Base-by-base conservation (phyloP, 1,140 invertebrate genomes). In the Delia radicum region DNA sequence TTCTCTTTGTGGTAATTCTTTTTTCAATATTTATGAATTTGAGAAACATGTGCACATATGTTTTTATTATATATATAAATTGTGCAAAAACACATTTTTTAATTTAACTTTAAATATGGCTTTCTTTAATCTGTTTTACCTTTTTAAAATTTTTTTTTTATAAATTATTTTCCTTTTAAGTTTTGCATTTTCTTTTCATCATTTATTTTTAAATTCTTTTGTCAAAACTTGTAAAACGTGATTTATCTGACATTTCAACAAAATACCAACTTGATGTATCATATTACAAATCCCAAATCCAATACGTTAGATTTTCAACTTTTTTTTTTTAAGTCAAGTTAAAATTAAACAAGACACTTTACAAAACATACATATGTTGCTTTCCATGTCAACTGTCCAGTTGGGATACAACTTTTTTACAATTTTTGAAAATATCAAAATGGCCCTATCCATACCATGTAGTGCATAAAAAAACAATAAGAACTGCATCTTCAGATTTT, bases 181-280 rank as follows among this genome's bases (percentile, higher is more conserved):
- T 0, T 8, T 21, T 55, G 18, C 24, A 24, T 4, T n/a, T 55
- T 55, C 24, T 18, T 55, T 55, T 55, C 21, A 18, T 55, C n/a
- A 21, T 55, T 55, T 24, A 4, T 55, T 42, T 42, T 69, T 69
- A 21, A 69, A 33, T 69, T 37, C 65, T 24, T 55, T 55, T 55
- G 48, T 55, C 48, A 55, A 55, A 55, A 2, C 8, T 55, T 55
- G 48, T 21, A 69, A 33, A 69, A 69, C 65, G 65, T 69, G 65
- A 69, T 69, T 69, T 69, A 69, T 69, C 65, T 69, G 65, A 33
- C 29, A 69, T 69, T 69, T 69, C 31, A 18, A 21, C n/a, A 33
- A 69, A 67, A 67, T 31, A 15, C 48, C 48, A 55, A 55, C 48
- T 33, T 8, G 18, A 69, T 69, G 65, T 69, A 69, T 69, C 65